Evolutionary conservation across 2,888 invertebrate genomes (phyloP), one percentile per base, ranked within the genome.

Genomic region (Amblyjoppa fuscipennis): DNA sequence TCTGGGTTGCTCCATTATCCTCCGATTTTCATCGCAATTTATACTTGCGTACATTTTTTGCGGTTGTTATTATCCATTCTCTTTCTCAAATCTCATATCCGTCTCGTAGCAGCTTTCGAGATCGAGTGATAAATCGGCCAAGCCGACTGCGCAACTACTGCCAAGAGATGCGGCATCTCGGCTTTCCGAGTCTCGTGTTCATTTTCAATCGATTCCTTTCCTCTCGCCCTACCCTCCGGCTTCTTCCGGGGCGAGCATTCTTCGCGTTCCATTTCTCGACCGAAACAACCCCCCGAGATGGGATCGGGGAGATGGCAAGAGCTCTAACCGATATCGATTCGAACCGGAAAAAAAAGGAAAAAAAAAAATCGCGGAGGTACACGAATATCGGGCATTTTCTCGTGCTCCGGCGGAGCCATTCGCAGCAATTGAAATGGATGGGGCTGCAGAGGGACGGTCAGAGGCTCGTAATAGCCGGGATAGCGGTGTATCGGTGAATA

Each of bases 251-350:
- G 56, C 34, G 56, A 77, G 59, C 25, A 68, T 85, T 75, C 68
- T 71, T 76, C 83, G 71, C 83, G 80, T 83, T 85, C 80, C 83
- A 83, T 68, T 75, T 85, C 68, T 38, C 80, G 69, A 69, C 61
- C 69, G 75, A 74, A 83, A 83, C 81, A 81, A 31, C 74, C 66
- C 73, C 45, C 34, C 59, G 79, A 68, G 71, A 76, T 51, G 61
- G 76, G 79, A 71, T 68, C 71, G 49, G 41, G 51, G 31, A 41
- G 64, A 56, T 66, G 53, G 59, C 74, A 80, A 80, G 73, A 78
- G 76, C 85, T 73, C 87, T 85, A 88, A 87, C 84, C 83, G 88
- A 89, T 90, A 91, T 89, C 85, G 90, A 91, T 90, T 91, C 64
- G 85, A 76, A 76, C 75, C 41, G 41, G 45, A 83, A 56, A 70